Evolutionary conservation across 2,113 vertebrate species (phyloP), one percentile per base, ranked within the genome.

Genomic region (Eidolon helvum): DNA sequence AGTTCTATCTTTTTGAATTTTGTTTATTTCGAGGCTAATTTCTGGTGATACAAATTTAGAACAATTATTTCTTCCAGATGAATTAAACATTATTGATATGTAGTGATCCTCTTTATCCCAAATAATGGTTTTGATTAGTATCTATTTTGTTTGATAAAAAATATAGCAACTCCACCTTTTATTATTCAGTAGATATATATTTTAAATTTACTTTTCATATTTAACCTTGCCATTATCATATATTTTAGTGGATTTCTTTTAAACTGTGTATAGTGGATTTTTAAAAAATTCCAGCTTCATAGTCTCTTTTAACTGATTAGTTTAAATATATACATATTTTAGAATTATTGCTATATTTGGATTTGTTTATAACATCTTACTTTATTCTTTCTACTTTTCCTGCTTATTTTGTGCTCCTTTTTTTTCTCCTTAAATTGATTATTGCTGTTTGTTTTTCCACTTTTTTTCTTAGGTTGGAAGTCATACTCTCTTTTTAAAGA

Each of bases 111-210:
- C n/a, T 59, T 79, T 66, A 50, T 88, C 45, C 14, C 50, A 50
- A 40, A 71, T 35, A 91, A 59, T 87, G 16, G 63, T 97, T 91
- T 94, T 94, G 14, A 38, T 84, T 71, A 84, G 28, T 43, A 26
- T 84, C 65, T 88, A 26, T 91, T 93, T 87, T 93, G 38, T 74
- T 93, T 86, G 50, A 7, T 53, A 75, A 87, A 85, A 93, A 72
- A 65, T 43, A 48, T 0, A 82, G 24, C 26, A 45, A 68, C 38
- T 82, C 10, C 14, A 69, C 19, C 28, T 90, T 90, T 79, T 55
- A 82, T 93, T 92, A 2, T 59, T 69, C 15, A 14, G 21, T 21
- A 16, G 18, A 30, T 91, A 50, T 69, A 28, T 78, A 61, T 82
- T 88, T 75, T 50, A 50, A 50, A 77, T 50, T 18, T 59, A 28